Base-by-base conservation (phyloP, 2,888 invertebrate genomes). In the Orchesella flavescens region DNA sequence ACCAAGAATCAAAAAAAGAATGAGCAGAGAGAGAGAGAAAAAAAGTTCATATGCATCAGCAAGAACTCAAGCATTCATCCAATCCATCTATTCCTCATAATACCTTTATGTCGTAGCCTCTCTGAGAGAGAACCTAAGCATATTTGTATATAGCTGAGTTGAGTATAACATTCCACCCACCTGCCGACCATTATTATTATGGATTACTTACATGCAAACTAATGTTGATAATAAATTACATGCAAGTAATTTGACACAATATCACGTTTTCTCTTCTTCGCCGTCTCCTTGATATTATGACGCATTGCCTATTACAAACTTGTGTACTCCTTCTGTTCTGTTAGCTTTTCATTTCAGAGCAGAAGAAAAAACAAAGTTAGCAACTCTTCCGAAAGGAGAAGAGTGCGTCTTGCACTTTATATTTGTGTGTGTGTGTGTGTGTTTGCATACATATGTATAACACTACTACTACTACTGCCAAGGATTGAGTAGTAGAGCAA, bases 161-260 rank as follows among this genome's bases (percentile, higher is more conserved):
- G 55, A 66, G 80, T 24, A 61, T 79, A 83, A 83, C 83, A 83
- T 83, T 83, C 83, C 83, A 83, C 83, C 83, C 83, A 83, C 83
- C 83, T 83, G 83, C 83, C 78, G 83, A 83, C 83, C 83, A 83
- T 83, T 83, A 83, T 83, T 83, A 83, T 83, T 83, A 83, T 79
- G 78, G 83, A 83, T 83, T 83, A 83, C 83, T 83, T 83, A 83
- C 83, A 83, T 83, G 83, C 83, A 83, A 83, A 83, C 83, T 83
- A 83, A 83, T 83, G 83, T 83, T 83, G 83, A 83, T 83, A 83
- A 83, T 83, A 83, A 83, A 83, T 83, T 83, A 83, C 84, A 84
- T 84, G 84, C 84, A 84, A 84, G 84, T 84, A 84, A 84, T 84
- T 84, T 84, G 84, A 84, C 84, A 84, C 84, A 84, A 84, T 84